Conservation (phyloP, 2,113 vertebrate species). For the Chaetorhynchus papuensis region DNA sequence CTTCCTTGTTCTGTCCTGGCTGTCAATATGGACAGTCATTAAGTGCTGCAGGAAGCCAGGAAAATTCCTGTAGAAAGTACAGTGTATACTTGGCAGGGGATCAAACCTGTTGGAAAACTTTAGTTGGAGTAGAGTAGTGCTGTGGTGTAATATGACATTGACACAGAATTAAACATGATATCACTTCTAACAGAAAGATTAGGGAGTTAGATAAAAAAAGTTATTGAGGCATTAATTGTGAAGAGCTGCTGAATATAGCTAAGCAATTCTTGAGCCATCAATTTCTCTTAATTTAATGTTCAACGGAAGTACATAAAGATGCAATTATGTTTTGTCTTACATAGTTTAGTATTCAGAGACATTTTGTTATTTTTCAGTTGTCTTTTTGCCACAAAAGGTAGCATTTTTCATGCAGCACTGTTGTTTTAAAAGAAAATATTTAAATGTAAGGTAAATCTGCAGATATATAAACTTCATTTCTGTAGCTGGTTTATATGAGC, state of each 20-base stretch:
- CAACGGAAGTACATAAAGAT: conserved; percentile 18
- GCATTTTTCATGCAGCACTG: neutral
- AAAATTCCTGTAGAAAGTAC: neutral
- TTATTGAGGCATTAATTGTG: neutral
- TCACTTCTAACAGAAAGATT: neutral
- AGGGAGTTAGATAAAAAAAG: neutral
- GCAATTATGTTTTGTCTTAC: neutral
- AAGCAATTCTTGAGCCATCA: neutral
- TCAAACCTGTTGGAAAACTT: neutral
- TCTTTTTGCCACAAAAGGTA: neutral
- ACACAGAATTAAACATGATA: neutral
- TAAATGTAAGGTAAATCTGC: neutral
- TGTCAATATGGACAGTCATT: neutral
- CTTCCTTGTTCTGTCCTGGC: neutral
- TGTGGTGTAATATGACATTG: neutral
- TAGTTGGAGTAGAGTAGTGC: neutral
- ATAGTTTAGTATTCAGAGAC: neutral
- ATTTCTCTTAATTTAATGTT: conserved; percentile 25
- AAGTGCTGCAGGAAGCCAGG: neutral
- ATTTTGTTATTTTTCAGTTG: conserved; percentile 28
- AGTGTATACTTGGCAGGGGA: accelerated
- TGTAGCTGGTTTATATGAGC: neutral
- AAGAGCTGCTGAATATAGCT: neutral
- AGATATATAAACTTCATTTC: neutral
- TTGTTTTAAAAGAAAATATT: neutral